These are phyloP conservation scores for Ectemnius continuus DNA, from an alignment of 2,888 invertebrate genomes.

Conservation along the genomic window DNA sequence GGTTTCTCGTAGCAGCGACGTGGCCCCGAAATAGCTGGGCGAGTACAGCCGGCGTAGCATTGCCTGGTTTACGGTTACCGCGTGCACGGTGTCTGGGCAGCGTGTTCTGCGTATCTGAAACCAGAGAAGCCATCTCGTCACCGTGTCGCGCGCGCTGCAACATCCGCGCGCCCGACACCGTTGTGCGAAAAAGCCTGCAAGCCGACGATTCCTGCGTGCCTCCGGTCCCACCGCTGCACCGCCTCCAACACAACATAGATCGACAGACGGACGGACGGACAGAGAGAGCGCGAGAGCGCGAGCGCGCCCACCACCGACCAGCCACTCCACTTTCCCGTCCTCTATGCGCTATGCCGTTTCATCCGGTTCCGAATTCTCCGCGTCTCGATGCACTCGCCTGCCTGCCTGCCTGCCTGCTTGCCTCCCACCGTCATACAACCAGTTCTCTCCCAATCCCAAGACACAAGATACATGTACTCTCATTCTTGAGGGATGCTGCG, in stretches of 20 bases:
- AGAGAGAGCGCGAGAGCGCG: too few relatives aligned
- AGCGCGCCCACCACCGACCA: too few relatives aligned
- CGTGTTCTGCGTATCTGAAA: conserved; percentile 63
- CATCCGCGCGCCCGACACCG: conserved; percentile 50
- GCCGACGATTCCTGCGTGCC: conserved; percentile 14
- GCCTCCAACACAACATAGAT: too few relatives aligned
- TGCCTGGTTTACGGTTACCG: conserved; percentile 65
- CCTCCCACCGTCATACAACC: too few relatives aligned
- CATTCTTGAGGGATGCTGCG: conserved; percentile 4
- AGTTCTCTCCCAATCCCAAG: conserved; percentile 18
- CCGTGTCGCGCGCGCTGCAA: conserved; percentile 44
- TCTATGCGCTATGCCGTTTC: too few relatives aligned
- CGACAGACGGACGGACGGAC: too few relatives aligned
- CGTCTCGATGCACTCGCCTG: conserved; percentile 14
- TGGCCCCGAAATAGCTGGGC: conserved; percentile 60
- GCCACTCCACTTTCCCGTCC: neutral
- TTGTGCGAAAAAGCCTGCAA: conserved; percentile 49
- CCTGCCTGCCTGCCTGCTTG: too few relatives aligned
- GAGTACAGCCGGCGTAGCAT: conserved; percentile 60
- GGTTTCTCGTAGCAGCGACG: conserved; percentile 56
- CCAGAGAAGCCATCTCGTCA: conserved; percentile 63
- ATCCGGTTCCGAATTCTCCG: conserved; percentile 23
- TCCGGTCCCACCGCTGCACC: neutral
- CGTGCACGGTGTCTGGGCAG: conserved; percentile 64
- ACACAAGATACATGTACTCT: neutral